phyloP scores from a whole-genome alignment of 2,113 vertebrate species.

The Oncorhynchus mykiss region DNA sequence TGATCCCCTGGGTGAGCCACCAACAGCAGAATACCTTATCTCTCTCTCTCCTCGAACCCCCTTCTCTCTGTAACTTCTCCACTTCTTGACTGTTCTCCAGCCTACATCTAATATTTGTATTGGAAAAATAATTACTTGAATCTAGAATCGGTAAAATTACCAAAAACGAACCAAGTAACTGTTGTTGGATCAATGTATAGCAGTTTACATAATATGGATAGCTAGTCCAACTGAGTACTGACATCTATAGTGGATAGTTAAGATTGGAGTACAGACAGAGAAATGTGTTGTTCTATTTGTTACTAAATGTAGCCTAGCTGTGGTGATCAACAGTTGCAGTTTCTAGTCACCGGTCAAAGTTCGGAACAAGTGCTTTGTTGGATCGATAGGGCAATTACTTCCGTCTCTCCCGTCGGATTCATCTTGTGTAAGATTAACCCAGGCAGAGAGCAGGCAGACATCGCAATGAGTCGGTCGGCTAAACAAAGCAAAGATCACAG shows the following conservation, averaged over 20 bases:
- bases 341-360: conserved; percentile 33
- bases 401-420: conserved; percentile 31
- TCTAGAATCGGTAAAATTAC: too few relatives aligned
- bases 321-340: conserved; percentile 1
- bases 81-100: background rate
- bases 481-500: conserved; percentile 33
- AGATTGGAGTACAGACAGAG: too few relatives aligned
- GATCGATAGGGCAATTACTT: conserved; percentile 30
- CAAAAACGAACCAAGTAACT: too few relatives aligned
- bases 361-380: conserved; percentile 31
- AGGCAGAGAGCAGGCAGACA: conserved; percentile 16
- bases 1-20: background rate
- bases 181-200: too few relatives aligned
- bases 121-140: too few relatives aligned
- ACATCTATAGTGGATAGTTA: too few relatives aligned
- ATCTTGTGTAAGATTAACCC: conserved; percentile 53
- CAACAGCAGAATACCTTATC: background rate
- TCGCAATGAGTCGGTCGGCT: conserved; percentile 36
- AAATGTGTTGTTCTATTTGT: background rate
- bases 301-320: background rate
- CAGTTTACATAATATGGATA: too few relatives aligned
- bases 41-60: background rate
- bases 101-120: too few relatives aligned
- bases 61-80: background rate
- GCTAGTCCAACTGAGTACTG: too few relatives aligned